phyloP scores from a whole-genome alignment of 2,888 invertebrate species.

The Clanis bilineata region DNA sequence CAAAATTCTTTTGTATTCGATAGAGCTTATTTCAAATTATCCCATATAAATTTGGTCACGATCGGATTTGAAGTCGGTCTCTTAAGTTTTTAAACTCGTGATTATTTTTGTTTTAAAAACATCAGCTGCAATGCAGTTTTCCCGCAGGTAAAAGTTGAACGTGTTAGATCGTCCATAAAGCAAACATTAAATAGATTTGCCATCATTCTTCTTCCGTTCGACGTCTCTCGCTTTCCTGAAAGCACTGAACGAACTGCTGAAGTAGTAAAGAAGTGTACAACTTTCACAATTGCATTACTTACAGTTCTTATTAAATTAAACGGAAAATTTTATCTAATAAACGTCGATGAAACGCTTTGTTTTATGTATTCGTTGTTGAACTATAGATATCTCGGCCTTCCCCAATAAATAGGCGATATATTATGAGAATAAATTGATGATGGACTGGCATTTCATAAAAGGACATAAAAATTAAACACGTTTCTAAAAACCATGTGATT shows the following conservation, averaged over 20 bases:
- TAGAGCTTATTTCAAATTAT: no score
- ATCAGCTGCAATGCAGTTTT: neutral
- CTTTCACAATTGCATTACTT: neutral
- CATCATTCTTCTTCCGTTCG: constrained; percentile 29
- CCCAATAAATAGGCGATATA: no score
- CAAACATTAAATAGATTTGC: constrained; percentile 21
- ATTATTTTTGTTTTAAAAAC: neutral
- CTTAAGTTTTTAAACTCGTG: neutral
- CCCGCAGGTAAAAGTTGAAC: neutral
- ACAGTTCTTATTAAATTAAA: neutral
- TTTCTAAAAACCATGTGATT: no score
- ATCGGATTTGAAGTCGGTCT: no score
- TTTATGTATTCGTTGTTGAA: neutral
- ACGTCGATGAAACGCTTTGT: neutral
- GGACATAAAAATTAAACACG: no score
- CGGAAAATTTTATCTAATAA: neutral
- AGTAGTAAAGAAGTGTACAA: neutral
- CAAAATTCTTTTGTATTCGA: no score
- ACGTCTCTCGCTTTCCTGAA: neutral
- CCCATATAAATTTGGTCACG: no score
- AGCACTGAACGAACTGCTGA: neutral
- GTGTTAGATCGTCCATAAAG: neutral
- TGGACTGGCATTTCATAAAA: no score
- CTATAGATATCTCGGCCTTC: neutral
- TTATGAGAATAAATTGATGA: no score